Percentiles rank a stretch among this genome's conserved stretches.
Evolutionary conservation across 2,888 invertebrate genomes (phyloP).

Genomic region (Lycophotia porphyrea): DNA sequence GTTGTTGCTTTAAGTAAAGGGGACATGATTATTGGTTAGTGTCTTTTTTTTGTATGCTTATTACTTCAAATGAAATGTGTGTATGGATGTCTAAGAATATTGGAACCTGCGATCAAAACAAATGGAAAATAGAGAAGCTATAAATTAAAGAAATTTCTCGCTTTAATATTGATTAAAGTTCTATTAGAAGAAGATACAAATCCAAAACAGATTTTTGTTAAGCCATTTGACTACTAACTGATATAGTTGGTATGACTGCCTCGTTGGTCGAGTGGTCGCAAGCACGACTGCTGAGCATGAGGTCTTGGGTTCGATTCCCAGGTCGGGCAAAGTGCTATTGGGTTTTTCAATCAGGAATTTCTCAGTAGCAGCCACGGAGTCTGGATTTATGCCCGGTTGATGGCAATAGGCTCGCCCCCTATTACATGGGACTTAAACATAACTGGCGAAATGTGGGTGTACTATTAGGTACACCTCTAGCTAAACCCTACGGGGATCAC

Average conservation of each 20-base stretch:
- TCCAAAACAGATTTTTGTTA: not conserved
- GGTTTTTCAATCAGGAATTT: too few relatives aligned
- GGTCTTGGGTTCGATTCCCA: too few relatives aligned
- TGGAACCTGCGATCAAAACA: not conserved
- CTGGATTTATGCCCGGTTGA: too few relatives aligned
- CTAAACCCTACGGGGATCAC: too few relatives aligned
- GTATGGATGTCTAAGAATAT: not conserved
- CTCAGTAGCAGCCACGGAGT: too few relatives aligned
- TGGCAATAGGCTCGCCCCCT: too few relatives aligned
- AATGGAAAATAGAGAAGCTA: not conserved
- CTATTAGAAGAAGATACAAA: not conserved
- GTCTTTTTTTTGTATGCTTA: not conserved
- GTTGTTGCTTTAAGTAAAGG: conserved; percentile 22
- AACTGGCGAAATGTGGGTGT: too few relatives aligned
- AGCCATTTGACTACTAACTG: not conserved
- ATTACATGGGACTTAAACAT: too few relatives aligned
- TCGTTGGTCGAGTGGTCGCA: too few relatives aligned
- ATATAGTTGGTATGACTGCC: not conserved
- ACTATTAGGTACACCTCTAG: too few relatives aligned
- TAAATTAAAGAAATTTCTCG: not conserved
- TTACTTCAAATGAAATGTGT: not conserved
- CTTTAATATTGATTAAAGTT: not conserved
- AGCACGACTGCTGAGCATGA: too few relatives aligned
- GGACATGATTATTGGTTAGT: conserved; percentile 1
- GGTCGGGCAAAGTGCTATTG: too few relatives aligned